Base-by-base conservation (phyloP, 2,888 invertebrate species). In the Xanthorhoe designata region DNA sequence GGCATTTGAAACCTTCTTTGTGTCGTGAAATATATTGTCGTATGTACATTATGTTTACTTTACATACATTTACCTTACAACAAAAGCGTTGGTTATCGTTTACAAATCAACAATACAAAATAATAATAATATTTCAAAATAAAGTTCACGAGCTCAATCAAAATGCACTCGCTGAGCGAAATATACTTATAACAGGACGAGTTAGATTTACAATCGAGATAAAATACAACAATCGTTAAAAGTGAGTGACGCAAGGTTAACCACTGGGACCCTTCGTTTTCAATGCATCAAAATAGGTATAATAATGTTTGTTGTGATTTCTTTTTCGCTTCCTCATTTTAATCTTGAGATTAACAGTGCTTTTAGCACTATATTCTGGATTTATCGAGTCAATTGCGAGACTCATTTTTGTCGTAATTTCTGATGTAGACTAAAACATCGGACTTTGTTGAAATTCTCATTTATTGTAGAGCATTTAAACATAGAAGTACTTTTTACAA, bases 281-380 rank as follows among this genome's bases (percentile, higher is more conserved):
- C 42, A 59, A 54, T 67, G 65, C 35, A 63, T 52, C 49, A 63
- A 61, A 61, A 64, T 50, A 57, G 50, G 42, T 45, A n/a, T 56
- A 62, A 55, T 18, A 51, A 64, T 10, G 8, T 17, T 15, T 47
- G 15, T 45, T 15, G 17, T 17, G 35, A 38, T 52, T 61, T 42
- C 13, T 60, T 52, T 53, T 60, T 61, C 51, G 42, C 59, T 68
- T 69, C 72, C 65, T 70, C 56, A 56, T 66, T 67, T 70, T 68
- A 59, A 58, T 60, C 54, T 68, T 47, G 55, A 58, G 51, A 63
- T 57, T 61, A 38, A 49, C 17, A n/a, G 42, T 4, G 38, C 18
- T 9, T 5, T 8, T 17, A 54, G 54, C 54, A 54, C 18, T 13
- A 13, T 13, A 9, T 54, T 54, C 9, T 53, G 53, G 9, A 9